A percentile compares a stretch with the other conserved stretches of the same genome.
These are phyloP conservation scores for Dicyrtoma fusca DNA, from an alignment of 2,888 invertebrate genomes.

Conservation along the genomic window DNA sequence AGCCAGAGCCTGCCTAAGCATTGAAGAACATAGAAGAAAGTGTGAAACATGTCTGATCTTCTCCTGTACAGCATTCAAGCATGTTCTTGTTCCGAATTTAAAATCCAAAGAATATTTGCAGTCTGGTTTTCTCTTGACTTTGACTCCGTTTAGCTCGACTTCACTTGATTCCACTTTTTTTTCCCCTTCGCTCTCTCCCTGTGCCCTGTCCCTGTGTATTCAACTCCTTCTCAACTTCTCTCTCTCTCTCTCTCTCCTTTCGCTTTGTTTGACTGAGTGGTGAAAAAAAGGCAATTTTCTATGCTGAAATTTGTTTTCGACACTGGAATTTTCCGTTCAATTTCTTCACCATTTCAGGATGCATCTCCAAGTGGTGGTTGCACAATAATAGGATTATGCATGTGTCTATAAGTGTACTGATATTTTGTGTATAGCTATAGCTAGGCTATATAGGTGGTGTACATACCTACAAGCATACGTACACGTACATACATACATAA, in stretches of 20 bases:
- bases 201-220: neutral
- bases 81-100: too few relatives aligned
- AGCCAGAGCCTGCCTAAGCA: too few relatives aligned
- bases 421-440: too few relatives aligned
- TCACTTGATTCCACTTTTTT: constrained; percentile 27
- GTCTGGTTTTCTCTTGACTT: constrained; percentile 21
- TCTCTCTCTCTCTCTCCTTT: constrained; percentile 10
- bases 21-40: neutral
- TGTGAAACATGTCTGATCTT: neutral
- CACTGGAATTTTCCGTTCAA: constrained; percentile 55
- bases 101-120: constrained; percentile 16
- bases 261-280: constrained; percentile 32
- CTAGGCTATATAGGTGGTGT: too few relatives aligned
- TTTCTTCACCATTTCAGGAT: constrained; percentile 51
- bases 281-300: constrained; percentile 48
- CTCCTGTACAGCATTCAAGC: neutral
- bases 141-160: constrained; percentile 28
- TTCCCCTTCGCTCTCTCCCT: neutral
- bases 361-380: constrained; percentile 5
- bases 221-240: constrained; percentile 11
- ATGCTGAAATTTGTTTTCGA: constrained; percentile 53
- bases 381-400: neutral
- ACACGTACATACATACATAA: neutral
- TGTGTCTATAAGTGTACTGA: too few relatives aligned
- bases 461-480: neutral